Conservation (phyloP, 2,113 vertebrate species). For the Ceratotherium simum region DNA sequence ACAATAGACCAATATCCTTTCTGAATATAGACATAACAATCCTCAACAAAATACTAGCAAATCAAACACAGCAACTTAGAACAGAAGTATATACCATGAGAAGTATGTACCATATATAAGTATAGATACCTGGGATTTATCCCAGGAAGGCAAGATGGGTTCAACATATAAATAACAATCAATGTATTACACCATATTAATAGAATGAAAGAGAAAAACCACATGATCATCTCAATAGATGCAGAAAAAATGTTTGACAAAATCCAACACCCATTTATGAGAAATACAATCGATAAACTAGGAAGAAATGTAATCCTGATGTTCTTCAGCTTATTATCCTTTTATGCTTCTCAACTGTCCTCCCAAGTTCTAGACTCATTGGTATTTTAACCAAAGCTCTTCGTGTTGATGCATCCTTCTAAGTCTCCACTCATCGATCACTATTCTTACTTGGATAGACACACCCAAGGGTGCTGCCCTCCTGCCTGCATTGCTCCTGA, state of each 20-base stretch:
- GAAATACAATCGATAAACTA: not conserved
- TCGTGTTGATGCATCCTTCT: not conserved
- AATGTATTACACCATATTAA: not conserved
- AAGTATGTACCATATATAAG: no score
- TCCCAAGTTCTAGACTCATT: not conserved
- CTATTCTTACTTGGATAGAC: not conserved
- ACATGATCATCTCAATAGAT: not conserved
- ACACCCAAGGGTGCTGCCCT: not conserved
- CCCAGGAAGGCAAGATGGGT: not conserved
- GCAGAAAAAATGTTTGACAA: not conserved
- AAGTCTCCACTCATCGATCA: not conserved
- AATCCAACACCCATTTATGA: not conserved
- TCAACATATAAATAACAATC: not conserved
- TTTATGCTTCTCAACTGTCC: not conserved
- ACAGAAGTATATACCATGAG: not conserved
- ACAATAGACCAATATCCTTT: not conserved
- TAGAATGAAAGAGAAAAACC: not conserved
- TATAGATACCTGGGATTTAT: not conserved
- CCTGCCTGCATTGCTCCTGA: not conserved
- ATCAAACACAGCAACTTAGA: not conserved
- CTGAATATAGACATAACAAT: not conserved
- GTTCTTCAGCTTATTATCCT: not conserved
- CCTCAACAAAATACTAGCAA: not conserved
- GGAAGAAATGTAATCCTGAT: not conserved
- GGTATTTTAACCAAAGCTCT: not conserved